Evolutionary conservation across 37 sponge, comb jelly and placozoan species (phyloP), one percentile per base, ranked within the genome.

Genomic region (Hexactinellida sp.): DNA sequence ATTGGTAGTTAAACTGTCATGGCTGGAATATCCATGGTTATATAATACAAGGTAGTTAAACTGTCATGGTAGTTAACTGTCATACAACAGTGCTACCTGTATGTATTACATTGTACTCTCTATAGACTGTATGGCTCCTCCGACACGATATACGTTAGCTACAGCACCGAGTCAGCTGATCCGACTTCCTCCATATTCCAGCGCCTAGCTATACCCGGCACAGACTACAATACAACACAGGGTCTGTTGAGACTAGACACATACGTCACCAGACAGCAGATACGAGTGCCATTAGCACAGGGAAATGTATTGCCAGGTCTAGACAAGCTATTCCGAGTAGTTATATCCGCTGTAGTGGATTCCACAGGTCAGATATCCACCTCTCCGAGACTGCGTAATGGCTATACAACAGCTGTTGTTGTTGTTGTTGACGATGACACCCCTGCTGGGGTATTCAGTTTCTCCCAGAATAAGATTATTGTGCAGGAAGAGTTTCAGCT

Each of bases 371-470:
- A 63, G 34, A 32, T 63, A 1, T 63, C 76, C 5, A 23, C 25
- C 34, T 63, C 76, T n/a, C 76, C 76, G 25, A 23, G 76, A 7
- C 76, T 63, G 76, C 21, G 76, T 25, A 28, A n/a, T 23, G 34
- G 34, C 28, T 28, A 25, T n/a, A 63, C 13, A 23, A 84, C 83
- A 0, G 84, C 90, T 21, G 88, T 88, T 0, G 82, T 95, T 30
- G 37, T 54, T 34, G 91, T 95, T 10, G 36, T 54, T 0, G 87
- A 84, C 1, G 91, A 88, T 86, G 93, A 95, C 86, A 92, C 91
- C 82, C 93, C 93, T 19, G 89, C 90, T 82, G 96, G 96, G 63
- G 86, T 95, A 38, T 92, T 95, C 82, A 86, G 85, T 25, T 93
- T 95, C 76, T 63, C 76, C 5, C 28, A 63, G 76, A 63, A n/a